Percentiles rank a stretch among this genome's conserved stretches.
Evolutionary conservation across 2,113 vertebrate genomes (phyloP).

Genomic region (Notechis scutatus): DNA sequence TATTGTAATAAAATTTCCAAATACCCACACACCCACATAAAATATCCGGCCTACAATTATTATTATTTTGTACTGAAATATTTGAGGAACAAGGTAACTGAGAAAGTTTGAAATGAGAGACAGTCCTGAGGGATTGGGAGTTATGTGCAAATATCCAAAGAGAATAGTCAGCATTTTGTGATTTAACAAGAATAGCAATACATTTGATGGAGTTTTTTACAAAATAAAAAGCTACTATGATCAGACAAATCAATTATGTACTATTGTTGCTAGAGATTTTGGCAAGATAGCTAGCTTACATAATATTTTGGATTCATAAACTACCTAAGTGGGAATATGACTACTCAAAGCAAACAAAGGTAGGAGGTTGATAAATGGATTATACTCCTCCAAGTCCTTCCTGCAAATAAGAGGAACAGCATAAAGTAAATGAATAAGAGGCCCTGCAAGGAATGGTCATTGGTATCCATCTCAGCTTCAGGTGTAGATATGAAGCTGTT

Average conservation of each 20-base stretch:
- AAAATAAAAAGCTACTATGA: not conserved
- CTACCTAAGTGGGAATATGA: not conserved
- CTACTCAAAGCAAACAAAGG: not conserved
- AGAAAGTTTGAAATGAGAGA: slow-evolving; percentile 35
- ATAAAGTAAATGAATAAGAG: not conserved
- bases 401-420: not conserved
- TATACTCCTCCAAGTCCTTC: accelerated
- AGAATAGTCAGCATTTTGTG: slow-evolving; percentile 33
- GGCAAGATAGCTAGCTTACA: not conserved
- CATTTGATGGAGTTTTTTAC: not conserved
- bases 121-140: slow-evolving; percentile 45
- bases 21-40: not conserved
- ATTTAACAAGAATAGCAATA: slow-evolving; percentile 38
- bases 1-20: slow-evolving; percentile 4
- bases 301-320: not conserved
- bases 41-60: not conserved
- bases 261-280: slow-evolving; percentile 31
- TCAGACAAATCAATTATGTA: slow-evolving; percentile 24
- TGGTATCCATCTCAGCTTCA: not conserved
- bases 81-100: slow-evolving; percentile 34
- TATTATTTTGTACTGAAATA: not conserved
- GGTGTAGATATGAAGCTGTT: not conserved
- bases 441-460: not conserved
- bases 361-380: not conserved
- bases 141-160: slow-evolving; percentile 37